Conservation (phyloP, 2,113 vertebrate genomes). For the Haliaeetus leucogaster region DNA sequence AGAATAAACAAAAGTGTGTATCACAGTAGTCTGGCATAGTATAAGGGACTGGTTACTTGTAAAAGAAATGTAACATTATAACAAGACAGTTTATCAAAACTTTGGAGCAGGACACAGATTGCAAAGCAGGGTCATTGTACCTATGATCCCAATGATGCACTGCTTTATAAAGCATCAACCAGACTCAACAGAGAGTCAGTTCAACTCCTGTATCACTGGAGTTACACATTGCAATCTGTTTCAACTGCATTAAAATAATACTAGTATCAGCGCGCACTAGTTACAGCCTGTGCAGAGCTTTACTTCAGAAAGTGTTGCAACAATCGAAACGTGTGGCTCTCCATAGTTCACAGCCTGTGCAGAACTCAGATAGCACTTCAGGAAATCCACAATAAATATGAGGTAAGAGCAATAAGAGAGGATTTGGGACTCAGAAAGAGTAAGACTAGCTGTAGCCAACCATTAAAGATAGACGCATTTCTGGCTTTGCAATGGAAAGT, state of each 20-base stretch:
- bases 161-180: not conserved
- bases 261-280: not conserved
- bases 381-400: not conserved
- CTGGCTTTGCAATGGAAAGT: not conserved
- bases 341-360: not conserved
- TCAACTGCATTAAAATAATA: not conserved
- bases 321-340: fast-evolving
- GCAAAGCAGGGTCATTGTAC: not conserved
- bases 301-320: not conserved
- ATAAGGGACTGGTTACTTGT: not conserved
- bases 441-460: not conserved
- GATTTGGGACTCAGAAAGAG: not conserved
- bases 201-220: not conserved
- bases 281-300: not conserved
- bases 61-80: not conserved
- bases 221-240: not conserved
- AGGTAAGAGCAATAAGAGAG: not conserved
- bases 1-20: not conserved
- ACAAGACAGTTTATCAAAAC: not conserved
- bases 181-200: not conserved
- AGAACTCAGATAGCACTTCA: not conserved
- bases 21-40: not conserved
- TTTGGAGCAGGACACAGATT: not conserved
- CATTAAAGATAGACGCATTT: not conserved
- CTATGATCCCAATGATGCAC: not conserved